Evolutionary conservation across 2,113 vertebrate species (phyloP).

Genomic region (Hemicordylus capensis): DNA sequence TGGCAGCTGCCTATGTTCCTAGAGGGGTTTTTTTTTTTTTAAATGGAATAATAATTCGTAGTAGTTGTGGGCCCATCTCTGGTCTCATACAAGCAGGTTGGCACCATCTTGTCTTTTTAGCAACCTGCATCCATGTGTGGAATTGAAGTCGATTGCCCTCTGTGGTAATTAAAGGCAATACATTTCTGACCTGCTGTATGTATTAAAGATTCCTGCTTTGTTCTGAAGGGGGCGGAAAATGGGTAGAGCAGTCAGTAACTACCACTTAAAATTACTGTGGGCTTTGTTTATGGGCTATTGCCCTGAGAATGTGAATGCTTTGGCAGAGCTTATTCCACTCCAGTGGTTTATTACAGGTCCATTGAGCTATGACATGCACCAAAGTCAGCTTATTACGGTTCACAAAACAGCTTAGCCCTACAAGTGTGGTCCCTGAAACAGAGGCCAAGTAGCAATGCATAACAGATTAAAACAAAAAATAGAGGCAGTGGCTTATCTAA

Average conservation of each 20-base stretch:
- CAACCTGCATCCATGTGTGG: too few relatives aligned
- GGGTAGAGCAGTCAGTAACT: constrained; percentile 45
- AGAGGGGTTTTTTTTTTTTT: too few relatives aligned
- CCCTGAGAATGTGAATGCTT: constrained; percentile 32
- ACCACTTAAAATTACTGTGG: neutral
- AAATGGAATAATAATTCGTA: constrained; percentile 56
- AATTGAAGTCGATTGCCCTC: too few relatives aligned
- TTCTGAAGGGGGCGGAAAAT: neutral
- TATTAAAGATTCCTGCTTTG: too few relatives aligned
- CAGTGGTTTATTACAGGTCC: constrained; percentile 36
- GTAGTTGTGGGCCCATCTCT: neutral
- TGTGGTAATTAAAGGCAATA: too few relatives aligned
- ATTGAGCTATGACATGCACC: constrained; percentile 15
- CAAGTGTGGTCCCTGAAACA: constrained; percentile 27
- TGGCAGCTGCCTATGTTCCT: too few relatives aligned
- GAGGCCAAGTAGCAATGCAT: neutral
- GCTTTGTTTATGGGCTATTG: constrained; percentile 29
- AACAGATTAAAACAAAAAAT: neutral
- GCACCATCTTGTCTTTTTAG: too few relatives aligned
- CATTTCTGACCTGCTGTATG: too few relatives aligned
- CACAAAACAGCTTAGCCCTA: constrained; percentile 37
- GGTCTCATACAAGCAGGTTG: too few relatives aligned
- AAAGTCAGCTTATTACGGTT: constrained; percentile 26
- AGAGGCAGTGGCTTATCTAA: neutral
- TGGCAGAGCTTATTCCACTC: constrained; percentile 46